phyloP scores from a whole-genome alignment of 23 tunicate species.

The Trididemnum nubilum region DNA sequence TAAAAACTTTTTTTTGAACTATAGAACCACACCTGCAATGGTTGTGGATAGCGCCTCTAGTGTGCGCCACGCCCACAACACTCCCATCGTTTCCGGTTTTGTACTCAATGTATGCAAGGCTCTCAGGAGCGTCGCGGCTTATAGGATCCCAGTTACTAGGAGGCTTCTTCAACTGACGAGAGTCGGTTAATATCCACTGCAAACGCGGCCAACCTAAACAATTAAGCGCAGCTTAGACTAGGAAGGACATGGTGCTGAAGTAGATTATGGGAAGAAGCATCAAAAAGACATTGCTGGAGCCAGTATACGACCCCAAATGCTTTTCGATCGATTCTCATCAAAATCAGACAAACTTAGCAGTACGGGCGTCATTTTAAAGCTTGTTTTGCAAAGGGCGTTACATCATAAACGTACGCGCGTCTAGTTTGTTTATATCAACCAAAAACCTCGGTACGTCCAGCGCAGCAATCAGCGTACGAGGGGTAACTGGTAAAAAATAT shows the following conservation, averaged over 20 bases:
- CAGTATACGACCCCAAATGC: too few species aligned
- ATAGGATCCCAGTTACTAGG: conserved; percentile 84
- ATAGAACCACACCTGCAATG: conserved; percentile 86
- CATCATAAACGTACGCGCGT: too few species aligned
- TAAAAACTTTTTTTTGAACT: not conserved
- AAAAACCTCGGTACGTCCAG: too few species aligned
- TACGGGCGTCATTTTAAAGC: too few species aligned
- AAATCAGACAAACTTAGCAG: too few species aligned
- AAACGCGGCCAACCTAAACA: conserved; percentile 87
- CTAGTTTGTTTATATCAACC: too few species aligned
- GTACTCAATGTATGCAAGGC: conserved; percentile 89
- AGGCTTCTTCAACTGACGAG: conserved; percentile 63
- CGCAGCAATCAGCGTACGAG: too few species aligned
- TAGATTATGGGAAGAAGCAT: too few species aligned
- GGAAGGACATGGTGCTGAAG: not conserved
- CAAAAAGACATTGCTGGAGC: too few species aligned
- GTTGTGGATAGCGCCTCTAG: conserved; percentile 58
- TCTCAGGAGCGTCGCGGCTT: conserved; percentile 33
- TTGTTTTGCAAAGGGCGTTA: too few species aligned
- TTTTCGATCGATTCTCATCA: too few species aligned
- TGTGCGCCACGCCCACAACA: conserved; percentile 86
- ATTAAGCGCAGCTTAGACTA: not conserved
- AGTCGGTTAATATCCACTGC: conserved; percentile 73
- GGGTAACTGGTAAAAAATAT: too few species aligned
- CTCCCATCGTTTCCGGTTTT: conserved; percentile 80